Conservation (phyloP, 2,888 invertebrate genomes). For the Leptura quadrifasciata region DNA sequence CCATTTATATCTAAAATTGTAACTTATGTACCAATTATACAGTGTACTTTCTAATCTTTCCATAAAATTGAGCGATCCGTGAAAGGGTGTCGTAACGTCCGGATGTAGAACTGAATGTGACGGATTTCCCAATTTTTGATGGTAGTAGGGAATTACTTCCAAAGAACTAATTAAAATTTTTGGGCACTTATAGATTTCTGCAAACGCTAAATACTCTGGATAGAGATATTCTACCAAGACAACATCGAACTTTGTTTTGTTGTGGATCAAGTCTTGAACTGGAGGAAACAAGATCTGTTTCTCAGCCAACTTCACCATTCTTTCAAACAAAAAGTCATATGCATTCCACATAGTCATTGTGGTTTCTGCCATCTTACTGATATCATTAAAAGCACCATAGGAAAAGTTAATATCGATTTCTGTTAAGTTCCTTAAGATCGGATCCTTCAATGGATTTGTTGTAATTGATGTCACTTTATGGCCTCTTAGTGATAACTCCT, state of each 20-base stretch:
- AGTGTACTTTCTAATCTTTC: too few relatives aligned
- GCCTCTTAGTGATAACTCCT: slow-evolving; percentile 59
- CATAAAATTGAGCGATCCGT: too few relatives aligned
- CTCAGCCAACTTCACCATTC: too few relatives aligned
- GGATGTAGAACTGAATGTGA: too few relatives aligned
- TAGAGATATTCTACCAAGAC: slow-evolving; percentile 54
- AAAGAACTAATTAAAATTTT: too few relatives aligned
- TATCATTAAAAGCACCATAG: slow-evolving; percentile 39
- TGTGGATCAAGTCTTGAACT: slow-evolving; percentile 9
- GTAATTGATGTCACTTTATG: slow-evolving; percentile 60
- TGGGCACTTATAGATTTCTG: slow-evolving; percentile 27
- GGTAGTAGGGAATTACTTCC: too few relatives aligned
- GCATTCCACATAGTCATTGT: slow-evolving; percentile 21
- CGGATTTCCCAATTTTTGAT: too few relatives aligned
- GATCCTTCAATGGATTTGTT: slow-evolving; percentile 50
- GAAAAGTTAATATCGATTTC: slow-evolving; percentile 19
- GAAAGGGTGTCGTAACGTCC: too few relatives aligned
- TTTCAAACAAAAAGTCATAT: neutral
- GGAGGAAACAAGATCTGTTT: neutral
- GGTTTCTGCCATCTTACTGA: neutral
- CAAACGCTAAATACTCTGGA: slow-evolving; percentile 52
- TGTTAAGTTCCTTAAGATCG: slow-evolving; percentile 51
- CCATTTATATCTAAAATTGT: neutral
- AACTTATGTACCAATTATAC: neutral
- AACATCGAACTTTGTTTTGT: slow-evolving; percentile 54